Evolutionary conservation across 2,797 vertebrate species (phyloP).

Genomic region (Sandelia bainsii): DNA sequence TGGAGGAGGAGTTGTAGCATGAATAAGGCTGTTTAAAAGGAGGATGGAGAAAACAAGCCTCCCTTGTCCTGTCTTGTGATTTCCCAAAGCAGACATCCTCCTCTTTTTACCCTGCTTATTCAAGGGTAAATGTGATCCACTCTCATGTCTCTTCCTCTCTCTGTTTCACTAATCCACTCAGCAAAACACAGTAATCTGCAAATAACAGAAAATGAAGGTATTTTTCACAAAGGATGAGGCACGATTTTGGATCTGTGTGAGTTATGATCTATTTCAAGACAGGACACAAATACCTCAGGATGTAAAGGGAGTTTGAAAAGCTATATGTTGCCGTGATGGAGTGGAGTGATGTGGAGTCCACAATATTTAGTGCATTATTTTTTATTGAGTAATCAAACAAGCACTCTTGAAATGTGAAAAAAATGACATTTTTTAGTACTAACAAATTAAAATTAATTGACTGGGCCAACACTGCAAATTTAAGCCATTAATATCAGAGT

Average conservation of each 20-base stretch:
- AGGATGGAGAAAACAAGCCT: conserved; percentile 80
- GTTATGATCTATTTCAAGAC: conserved; percentile 20
- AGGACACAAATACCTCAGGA: conserved; percentile 8
- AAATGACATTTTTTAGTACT: not conserved
- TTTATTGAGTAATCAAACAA: conserved; percentile 18
- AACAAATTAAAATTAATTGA: conserved; percentile 13
- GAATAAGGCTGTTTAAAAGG: conserved; percentile 84
- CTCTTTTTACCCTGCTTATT: conserved; percentile 76
- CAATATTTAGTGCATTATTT: conserved; percentile 25
- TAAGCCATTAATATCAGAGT: not conserved
- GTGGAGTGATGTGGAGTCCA: not conserved
- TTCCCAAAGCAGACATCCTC: conserved; percentile 84
- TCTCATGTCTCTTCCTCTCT: conserved; percentile 54
- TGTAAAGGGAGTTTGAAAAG: conserved; percentile 10
- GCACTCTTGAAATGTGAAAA: conserved; percentile 21
- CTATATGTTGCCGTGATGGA: not conserved
- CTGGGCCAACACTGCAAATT: conserved; percentile 14
- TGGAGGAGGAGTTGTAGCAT: conserved; percentile 78
- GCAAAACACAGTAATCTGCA: conserved; percentile 64
- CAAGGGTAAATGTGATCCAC: conserved; percentile 76
- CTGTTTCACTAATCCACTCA: conserved; percentile 65
- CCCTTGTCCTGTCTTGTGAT: conserved; percentile 81
- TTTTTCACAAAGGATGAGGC: conserved; percentile 21
- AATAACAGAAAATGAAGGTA: conserved; percentile 45
- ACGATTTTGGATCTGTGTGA: conserved; percentile 21